Conservation (phyloP, 2,113 vertebrate genomes). For the Pachycephala philippinensis region DNA sequence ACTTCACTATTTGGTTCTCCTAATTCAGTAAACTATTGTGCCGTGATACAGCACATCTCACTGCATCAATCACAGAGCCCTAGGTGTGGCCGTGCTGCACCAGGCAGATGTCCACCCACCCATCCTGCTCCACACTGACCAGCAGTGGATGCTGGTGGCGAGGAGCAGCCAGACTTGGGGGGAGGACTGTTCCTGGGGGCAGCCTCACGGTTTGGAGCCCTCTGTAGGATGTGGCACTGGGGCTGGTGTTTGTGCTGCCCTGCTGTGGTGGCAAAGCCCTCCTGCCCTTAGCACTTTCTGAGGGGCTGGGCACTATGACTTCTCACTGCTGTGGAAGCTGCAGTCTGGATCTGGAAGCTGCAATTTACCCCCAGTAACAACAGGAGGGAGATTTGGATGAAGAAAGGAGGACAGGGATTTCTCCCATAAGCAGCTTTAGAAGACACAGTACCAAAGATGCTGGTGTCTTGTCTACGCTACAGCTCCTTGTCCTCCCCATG, state of each 20-base stretch:
- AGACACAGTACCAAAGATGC: background rate
- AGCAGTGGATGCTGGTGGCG: background rate
- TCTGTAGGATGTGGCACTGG: accelerated
- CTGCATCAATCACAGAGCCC: background rate
- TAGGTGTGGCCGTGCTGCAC: background rate
- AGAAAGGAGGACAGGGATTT: background rate
- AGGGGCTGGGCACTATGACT: accelerated
- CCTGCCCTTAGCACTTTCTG: background rate
- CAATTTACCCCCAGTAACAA: background rate
- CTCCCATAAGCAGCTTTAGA: background rate
- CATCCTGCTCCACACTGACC: background rate
- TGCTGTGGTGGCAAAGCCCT: accelerated
- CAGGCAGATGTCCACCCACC: background rate
- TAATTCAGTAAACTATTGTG: background rate
- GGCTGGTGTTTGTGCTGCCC: background rate
- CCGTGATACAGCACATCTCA: accelerated
- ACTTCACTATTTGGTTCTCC: background rate
- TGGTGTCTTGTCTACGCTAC: background rate
- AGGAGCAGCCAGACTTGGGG: background rate
- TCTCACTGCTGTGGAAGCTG: background rate
- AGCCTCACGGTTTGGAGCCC: accelerated
- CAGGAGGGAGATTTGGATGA: background rate
- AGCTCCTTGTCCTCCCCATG: background rate
- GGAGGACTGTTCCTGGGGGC: background rate
- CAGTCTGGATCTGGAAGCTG: background rate